A percentile compares a stretch with the other conserved stretches of the same genome.
Conservation (phyloP, 2,113 vertebrate genomes). For the Ciconia boyciana region DNA sequence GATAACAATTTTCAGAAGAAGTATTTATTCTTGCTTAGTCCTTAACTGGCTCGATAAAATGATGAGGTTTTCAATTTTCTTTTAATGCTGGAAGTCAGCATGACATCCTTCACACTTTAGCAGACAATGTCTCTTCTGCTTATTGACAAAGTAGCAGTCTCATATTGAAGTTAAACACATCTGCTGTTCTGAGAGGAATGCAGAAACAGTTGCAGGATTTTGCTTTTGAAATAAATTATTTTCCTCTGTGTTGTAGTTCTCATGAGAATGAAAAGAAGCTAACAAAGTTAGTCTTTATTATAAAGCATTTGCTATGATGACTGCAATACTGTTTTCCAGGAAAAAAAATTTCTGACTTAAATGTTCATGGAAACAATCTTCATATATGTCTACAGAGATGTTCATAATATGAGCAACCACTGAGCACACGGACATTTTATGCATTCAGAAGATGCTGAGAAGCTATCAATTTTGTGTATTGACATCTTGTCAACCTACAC, state of each 20-base stretch:
- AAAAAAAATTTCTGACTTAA: background rate
- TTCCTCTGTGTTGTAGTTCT: background rate
- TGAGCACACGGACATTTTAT: background rate
- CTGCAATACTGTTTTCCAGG: background rate
- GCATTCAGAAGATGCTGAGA: slow-evolving; percentile 1
- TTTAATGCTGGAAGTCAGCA: background rate
- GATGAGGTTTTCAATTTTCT: background rate
- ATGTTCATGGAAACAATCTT: background rate
- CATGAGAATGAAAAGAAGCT: background rate
- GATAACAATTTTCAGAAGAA: background rate
- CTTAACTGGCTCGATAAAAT: background rate
- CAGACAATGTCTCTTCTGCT: background rate
- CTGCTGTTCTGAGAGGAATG: background rate
- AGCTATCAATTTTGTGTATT: background rate
- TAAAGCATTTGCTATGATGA: background rate
- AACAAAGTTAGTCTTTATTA: background rate
- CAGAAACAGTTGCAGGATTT: background rate
- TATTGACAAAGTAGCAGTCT: background rate
- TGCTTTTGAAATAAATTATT: background rate
- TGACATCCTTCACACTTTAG: background rate
- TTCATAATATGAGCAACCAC: background rate
- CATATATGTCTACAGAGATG: background rate
- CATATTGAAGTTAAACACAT: background rate
- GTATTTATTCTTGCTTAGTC: background rate
- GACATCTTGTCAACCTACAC: slow-evolving; percentile 9